Evolutionary conservation across 2,113 vertebrate genomes (phyloP).

Genomic region (Hystrix brachyura): DNA sequence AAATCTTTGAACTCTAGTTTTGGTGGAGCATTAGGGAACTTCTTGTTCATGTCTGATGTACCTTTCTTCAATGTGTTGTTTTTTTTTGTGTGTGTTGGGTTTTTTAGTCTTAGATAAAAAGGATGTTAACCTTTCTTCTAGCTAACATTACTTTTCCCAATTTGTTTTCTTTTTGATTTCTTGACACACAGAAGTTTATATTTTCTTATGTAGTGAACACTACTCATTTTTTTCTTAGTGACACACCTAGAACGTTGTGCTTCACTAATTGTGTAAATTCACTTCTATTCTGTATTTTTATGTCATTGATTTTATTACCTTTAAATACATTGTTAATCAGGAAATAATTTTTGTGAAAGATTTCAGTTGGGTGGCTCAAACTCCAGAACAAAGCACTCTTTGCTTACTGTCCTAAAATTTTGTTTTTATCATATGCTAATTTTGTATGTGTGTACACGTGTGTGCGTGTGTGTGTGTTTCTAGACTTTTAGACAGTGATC

Average conservation of each 20-base stretch:
- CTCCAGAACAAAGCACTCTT: neutral
- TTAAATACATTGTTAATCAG: neutral
- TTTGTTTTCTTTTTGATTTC: constrained; percentile 17
- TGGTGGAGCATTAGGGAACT: neutral
- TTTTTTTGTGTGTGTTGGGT: neutral
- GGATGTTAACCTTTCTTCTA: neutral
- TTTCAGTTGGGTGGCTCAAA: neutral
- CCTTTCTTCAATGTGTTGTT: neutral
- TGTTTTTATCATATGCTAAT: neutral
- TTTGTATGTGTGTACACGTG: neutral
- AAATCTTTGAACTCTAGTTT: neutral
- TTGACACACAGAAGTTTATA: neutral
- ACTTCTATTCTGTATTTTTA: neutral
- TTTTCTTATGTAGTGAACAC: neutral
- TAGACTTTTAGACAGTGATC: neutral
- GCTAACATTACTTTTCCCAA: neutral
- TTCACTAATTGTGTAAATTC: constrained; percentile 2
- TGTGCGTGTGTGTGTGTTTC: neutral
- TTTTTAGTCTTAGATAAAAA: neutral
- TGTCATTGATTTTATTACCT: neutral
- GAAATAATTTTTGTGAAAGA: constrained; percentile 26
- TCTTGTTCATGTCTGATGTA: neutral
- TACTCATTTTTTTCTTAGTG: neutral
- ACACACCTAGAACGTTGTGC: constrained; percentile 2
- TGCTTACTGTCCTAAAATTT: neutral